These are phyloP conservation scores for Lagocephalus sceleratus DNA, from an alignment of 2,797 vertebrate genomes.

Conservation along the genomic window DNA sequence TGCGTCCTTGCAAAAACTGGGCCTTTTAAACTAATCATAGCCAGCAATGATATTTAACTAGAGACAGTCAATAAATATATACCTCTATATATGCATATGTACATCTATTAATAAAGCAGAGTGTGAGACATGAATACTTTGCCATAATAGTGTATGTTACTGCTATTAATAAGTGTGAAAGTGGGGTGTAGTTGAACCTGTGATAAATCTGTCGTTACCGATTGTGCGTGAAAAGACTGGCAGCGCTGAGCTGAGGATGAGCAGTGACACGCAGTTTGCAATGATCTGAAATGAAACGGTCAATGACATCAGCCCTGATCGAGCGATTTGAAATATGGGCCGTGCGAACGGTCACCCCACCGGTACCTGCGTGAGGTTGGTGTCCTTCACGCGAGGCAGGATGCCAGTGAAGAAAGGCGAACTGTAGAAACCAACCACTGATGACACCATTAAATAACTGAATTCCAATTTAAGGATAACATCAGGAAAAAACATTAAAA, in stretches of 20 bases:
- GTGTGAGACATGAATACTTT: no score
- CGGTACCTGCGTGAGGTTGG: conserved; percentile 90
- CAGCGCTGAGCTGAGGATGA: conserved; percentile 94
- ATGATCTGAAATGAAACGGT: conserved; percentile 82
- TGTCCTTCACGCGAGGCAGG: conserved; percentile 85
- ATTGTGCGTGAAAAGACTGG: conserved; percentile 95
- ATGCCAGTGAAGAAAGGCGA: conserved; percentile 87
- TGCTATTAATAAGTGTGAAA: no score
- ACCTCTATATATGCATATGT: no score
- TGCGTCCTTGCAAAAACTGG: no score
- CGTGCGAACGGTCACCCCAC: neutral
- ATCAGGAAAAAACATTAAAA: neutral
- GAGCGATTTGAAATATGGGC: neutral
- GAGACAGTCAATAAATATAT: no score
- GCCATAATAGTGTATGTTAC: no score
- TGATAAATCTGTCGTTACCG: conserved; percentile 74
- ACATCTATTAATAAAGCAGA: no score
- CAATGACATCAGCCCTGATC: neutral
- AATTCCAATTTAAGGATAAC: conserved; percentile 48
- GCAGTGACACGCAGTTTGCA: conserved; percentile 92
- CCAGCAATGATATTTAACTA: no score
- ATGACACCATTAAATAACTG: conserved; percentile 95
- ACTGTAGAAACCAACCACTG: conserved; percentile 94
- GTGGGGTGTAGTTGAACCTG: no score
- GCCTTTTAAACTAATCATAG: no score